Evolutionary conservation across 2,113 vertebrate species (phyloP).

Genomic region (Cephalopholis sonnerati): DNA sequence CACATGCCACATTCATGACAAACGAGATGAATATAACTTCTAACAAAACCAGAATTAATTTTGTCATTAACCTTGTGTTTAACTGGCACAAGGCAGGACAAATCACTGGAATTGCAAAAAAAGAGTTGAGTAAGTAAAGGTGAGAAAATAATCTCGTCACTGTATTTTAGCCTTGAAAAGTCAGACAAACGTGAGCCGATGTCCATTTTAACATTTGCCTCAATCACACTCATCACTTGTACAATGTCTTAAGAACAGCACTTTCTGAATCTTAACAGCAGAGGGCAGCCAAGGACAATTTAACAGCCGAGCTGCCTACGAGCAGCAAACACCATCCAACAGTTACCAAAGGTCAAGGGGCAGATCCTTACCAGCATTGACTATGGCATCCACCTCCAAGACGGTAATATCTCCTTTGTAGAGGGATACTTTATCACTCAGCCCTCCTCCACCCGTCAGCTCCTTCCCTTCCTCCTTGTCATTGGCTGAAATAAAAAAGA

Average conservation of each 20-base stretch:
- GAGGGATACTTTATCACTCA: constrained; percentile 95
- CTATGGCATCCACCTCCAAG: constrained; percentile 96
- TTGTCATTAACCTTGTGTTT: background rate
- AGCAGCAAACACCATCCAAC: constrained; percentile 17
- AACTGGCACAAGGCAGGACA: background rate
- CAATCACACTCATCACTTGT: background rate
- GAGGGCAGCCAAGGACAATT: constrained; percentile 73
- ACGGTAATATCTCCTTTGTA: constrained; percentile 97
- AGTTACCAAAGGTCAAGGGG: constrained; percentile 20
- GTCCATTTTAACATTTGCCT: constrained; percentile 3
- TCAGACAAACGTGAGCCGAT: background rate
- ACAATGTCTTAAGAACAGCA: constrained; percentile 19
- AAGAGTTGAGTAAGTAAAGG: background rate
- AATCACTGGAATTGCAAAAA: background rate
- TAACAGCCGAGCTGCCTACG: background rate
- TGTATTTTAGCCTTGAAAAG: background rate
- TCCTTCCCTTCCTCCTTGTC: constrained; percentile 79
- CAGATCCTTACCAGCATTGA: constrained; percentile 94
- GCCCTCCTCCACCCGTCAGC: constrained; percentile 48
- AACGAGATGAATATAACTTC: background rate
- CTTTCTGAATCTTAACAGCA: constrained; percentile 65
- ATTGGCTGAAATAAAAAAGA: constrained; percentile 76
- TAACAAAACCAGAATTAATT: background rate
- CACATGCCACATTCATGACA: background rate
- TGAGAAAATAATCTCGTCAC: background rate